These are phyloP conservation scores for Hermaeophaga mercurialis DNA, from an alignment of 2,888 invertebrate species.

Conservation along the genomic window DNA sequence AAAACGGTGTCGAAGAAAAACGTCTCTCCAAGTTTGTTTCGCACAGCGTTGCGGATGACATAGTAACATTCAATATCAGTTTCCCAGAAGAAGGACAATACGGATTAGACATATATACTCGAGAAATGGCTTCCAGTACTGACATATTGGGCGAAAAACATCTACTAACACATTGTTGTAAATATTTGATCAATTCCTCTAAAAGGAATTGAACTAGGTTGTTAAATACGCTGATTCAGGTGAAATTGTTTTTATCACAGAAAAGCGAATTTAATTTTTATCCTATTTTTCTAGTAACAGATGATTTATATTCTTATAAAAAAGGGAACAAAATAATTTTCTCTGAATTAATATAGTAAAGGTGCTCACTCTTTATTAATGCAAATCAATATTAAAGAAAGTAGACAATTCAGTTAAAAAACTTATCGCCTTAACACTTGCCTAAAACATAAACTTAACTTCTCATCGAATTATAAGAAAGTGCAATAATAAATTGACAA, in stretches of 20 bases:
- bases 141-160: constrained; percentile 81
- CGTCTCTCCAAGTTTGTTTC: constrained; percentile 88
- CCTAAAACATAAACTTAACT: constrained; percentile 14
- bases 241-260: too few species aligned
- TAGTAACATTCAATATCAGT: constrained; percentile 84
- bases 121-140: constrained; percentile 69
- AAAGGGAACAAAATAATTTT: not conserved
- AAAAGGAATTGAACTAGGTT: constrained; percentile 84
- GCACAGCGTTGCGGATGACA: constrained; percentile 81
- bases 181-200: constrained; percentile 97
- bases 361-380: constrained; percentile 8
- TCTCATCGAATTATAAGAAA: constrained; percentile 17
- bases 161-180: constrained; percentile 97
- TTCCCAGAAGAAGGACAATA: constrained; percentile 94
- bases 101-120: constrained; percentile 95
- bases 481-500: constrained; percentile 28
- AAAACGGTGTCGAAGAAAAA: constrained; percentile 94
- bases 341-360: constrained; percentile 8
- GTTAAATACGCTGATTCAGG: too few species aligned
- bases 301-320: too few species aligned
- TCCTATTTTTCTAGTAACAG: too few species aligned
- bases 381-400: not conserved
- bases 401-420: constrained; percentile 2
- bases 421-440: constrained; percentile 22
- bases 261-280: too few species aligned